Conservation (phyloP, 2,888 invertebrate genomes). For the Lasioglossum lativentre region DNA sequence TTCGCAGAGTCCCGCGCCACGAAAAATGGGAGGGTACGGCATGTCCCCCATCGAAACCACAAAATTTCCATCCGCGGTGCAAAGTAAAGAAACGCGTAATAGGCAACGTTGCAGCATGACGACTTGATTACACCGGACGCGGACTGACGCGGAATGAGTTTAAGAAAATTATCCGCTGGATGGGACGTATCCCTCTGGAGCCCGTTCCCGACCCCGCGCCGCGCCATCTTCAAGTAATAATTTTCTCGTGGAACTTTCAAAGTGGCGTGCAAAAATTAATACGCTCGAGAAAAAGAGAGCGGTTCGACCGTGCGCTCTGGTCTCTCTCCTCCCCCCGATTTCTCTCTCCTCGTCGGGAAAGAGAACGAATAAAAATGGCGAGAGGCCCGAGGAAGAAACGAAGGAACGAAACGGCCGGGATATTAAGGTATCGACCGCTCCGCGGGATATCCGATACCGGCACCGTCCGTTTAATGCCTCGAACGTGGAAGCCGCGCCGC, state of each 20-base stretch:
- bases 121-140: constrained; percentile 56
- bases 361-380: constrained; percentile 9
- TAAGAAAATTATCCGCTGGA: constrained; percentile 54
- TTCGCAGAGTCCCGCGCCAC: not conserved
- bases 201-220: constrained; percentile 23
- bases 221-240: constrained; percentile 45
- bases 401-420: constrained; percentile 23
- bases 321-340: not conserved
- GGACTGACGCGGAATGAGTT: constrained; percentile 59
- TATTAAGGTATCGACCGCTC: constrained; percentile 43
- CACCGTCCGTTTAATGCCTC: constrained; percentile 35
- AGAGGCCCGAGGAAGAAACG: constrained; percentile 24
- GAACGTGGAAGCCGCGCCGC: constrained; percentile 35
- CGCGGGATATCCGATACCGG: constrained; percentile 34
- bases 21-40: not conserved
- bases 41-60: constrained; percentile 40
- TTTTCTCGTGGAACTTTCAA: constrained; percentile 51
- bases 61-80: constrained; percentile 31
- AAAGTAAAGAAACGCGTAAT: constrained; percentile 50
- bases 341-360: not conserved
- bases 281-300: constrained; percentile 32
- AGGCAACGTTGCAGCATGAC: constrained; percentile 54
- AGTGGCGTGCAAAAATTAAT: constrained; percentile 58
- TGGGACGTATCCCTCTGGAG: constrained; percentile 25
- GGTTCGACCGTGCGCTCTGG: not conserved